Evolutionary conservation across 1,140 invertebrate species (phyloP), one percentile per base, ranked within the genome.

Genomic region (Pogonognathellus flavescens): DNA sequence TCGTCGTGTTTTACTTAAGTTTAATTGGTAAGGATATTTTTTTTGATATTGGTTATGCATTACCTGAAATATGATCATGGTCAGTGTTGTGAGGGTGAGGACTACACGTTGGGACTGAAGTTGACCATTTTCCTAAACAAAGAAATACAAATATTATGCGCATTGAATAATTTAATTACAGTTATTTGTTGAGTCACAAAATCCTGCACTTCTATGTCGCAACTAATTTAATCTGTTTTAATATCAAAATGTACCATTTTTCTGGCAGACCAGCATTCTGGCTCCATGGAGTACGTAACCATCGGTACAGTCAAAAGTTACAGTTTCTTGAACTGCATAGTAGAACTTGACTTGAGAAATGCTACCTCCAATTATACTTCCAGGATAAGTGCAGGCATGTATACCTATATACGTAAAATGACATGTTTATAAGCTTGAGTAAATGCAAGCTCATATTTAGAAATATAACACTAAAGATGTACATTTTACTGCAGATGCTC

Each of bases 291-390:
- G 91, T 84, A 92, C 92, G 82, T 96, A 93, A 0, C 95, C 95
- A 4, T 95, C 93, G 85, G 95, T 94, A 89, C 96, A 97, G 5
- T 95, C 95, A 90, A 96, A 96, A 5, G 94, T 94, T 22, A 97
- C 94, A n/a, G 94, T 95, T 90, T 96, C 95, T 1, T 94, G 94
- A 85, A 96, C 95, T 89, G 94, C 93, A 90, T 96, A 96, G 91
- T 95, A 96, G 91, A 96, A 96, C 90, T 96, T 96, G 7, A 96
- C 95, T 0, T 93, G 93, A 2, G 95, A 96, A 93, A 96, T 96
- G 18, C 94, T 93, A 6, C 95, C 95, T 84, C 94, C 95, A 89
- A 96, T 95, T 16, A 94, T 95, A 13, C 95, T 95, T 14, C 95
- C 95, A 1, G 95, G 95, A 91, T 96, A 96, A 6, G 95, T 95